phyloP scores from a whole-genome alignment of 1,140 invertebrate species.

The Coenobita brevimanus region DNA sequence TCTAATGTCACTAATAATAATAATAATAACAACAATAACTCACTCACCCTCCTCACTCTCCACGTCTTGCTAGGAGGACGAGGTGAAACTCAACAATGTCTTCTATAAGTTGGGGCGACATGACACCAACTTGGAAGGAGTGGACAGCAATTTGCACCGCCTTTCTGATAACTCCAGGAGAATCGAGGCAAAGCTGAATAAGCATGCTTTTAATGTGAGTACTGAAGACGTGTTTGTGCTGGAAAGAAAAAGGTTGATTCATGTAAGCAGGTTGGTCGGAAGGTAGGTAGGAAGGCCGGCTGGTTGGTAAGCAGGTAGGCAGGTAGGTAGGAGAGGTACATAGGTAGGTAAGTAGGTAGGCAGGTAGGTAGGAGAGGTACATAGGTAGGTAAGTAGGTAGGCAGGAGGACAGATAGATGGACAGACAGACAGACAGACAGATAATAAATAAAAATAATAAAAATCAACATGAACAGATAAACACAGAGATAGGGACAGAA shows the following conservation, averaged over 20 bases:
- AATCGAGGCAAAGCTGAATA: slow-evolving; percentile 66
- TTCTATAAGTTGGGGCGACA: slow-evolving; percentile 69
- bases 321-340: too few relatives aligned
- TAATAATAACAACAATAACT: neutral
- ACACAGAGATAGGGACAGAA: too few relatives aligned
- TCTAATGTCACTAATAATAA: neutral
- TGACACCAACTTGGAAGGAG: slow-evolving; percentile 59
- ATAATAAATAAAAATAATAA: too few relatives aligned
- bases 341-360: too few relatives aligned
- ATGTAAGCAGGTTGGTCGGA: too few relatives aligned
- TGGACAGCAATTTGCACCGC: slow-evolving; percentile 5
- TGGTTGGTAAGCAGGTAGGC: too few relatives aligned
- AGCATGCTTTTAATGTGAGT: slow-evolving; percentile 68
- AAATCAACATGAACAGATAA: too few relatives aligned
- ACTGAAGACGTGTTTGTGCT: neutral
- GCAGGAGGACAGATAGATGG: too few relatives aligned
- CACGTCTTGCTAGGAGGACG: slow-evolving; percentile 59
- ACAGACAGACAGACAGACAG: too few relatives aligned
- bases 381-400: too few relatives aligned
- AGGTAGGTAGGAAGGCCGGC: too few relatives aligned
- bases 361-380: too few relatives aligned
- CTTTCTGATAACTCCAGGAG: slow-evolving; percentile 30
- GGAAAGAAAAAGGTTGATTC: neutral
- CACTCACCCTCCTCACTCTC: neutral
- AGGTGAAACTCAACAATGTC: slow-evolving; percentile 67